Base-by-base conservation (phyloP, 2,888 invertebrate genomes). In the Liopterus haemorrhoidalis region DNA sequence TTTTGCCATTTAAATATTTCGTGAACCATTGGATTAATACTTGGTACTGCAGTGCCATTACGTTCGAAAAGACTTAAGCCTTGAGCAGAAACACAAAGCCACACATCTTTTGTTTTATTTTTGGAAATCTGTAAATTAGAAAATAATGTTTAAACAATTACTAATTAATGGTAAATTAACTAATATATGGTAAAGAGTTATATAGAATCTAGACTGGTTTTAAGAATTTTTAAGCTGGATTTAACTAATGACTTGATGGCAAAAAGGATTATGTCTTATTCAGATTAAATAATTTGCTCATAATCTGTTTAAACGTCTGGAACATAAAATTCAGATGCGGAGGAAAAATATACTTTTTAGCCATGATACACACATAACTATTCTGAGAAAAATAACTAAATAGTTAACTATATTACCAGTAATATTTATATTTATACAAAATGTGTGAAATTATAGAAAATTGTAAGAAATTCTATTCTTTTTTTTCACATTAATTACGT, bases 1-100 rank as follows among this genome's bases (percentile, higher is more conserved):
- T 81, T 79, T 55, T 78, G 76, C 85, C 85, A 85, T 53, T 73
- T 73, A 57, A 78, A 76, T 50, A 64, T 65, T 54, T 66, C 67
- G 51, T 67, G 68, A 5, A 68, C 51, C 49, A 64, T 59, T 28
- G 68, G 67, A 46, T 68, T 67, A 53, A 61, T 64, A 49, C 64
- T 58, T 48, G 62, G 64, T 15, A 63, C 60, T 12, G 50, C 49
- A 11, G 63, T 54, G 43, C 59, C 59, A 19, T 69, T 73, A 47
- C 79, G 65, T 36, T 78, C 78, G 57, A 76, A 79, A 3, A 79
- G 63, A 49, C 76, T 77, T 25, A 80, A 70, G n/a, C 80, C 80
- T 59, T 75, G 71, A 22, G 80, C 75, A 31, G 78, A 78, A 46
- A 81, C 77, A 37, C 78, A 78, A 2, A 81, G 63, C 78, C 79